These are phyloP conservation scores for Apis mellifera DNA, from an alignment of 1,140 invertebrate genomes.

Conservation along the genomic window Amel_HAv3.1 CM009931.2:5372501-5373000, in stretches of 20 bases:
- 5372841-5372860: slow-evolving; percentile 73
- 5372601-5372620: background rate
- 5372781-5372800: slow-evolving; percentile 66
- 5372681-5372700: slow-evolving; percentile 74
- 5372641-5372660: slow-evolving; percentile 42
- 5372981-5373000: too few relatives aligned
- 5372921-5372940: too few relatives aligned
- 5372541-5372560: slow-evolving; percentile 65
- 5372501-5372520: background rate
- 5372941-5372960: too few relatives aligned
- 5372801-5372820: slow-evolving; percentile 69
- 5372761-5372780: slow-evolving; percentile 74
- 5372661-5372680: slow-evolving; percentile 76
- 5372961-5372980: too few relatives aligned
- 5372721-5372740: slow-evolving; percentile 63
- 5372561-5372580: slow-evolving; percentile 22
- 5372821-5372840: slow-evolving; percentile 67
- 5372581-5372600: background rate
- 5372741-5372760: slow-evolving; percentile 52
- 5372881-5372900: slow-evolving; percentile 66
- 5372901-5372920: slow-evolving; percentile 65
- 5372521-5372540: slow-evolving; percentile 58
- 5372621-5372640: background rate
- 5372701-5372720: slow-evolving; percentile 77
- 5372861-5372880: slow-evolving; percentile 76